These are phyloP conservation scores for Eulemur rubriventer DNA, from an alignment of 2,797 vertebrate genomes.

Conservation along the genomic window DNA sequence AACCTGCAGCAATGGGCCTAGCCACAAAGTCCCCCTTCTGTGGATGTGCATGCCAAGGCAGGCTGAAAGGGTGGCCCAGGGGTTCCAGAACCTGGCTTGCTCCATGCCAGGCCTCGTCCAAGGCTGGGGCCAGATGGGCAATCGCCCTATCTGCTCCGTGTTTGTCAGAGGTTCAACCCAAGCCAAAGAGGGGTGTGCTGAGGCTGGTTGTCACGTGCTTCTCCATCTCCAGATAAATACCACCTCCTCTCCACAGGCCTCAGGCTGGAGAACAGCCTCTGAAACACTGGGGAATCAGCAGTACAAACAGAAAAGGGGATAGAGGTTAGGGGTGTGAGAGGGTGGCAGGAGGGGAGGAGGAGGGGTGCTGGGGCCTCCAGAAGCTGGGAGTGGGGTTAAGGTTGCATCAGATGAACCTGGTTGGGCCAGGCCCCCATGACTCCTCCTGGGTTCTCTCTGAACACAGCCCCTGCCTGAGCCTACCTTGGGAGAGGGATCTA, in stretches of 20 bases:
- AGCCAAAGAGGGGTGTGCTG: background rate
- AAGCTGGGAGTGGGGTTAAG: background rate
- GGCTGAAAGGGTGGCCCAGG: background rate
- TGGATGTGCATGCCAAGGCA: background rate
- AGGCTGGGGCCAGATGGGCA: background rate
- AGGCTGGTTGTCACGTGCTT: background rate
- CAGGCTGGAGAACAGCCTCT: background rate
- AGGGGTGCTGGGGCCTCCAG: background rate
- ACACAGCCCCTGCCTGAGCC: background rate
- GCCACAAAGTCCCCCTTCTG: background rate
- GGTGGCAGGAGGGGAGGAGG: background rate
- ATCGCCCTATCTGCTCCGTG: background rate
- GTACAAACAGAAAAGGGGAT: constrained; percentile 14
- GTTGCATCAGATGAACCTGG: background rate
- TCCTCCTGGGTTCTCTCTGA: background rate
- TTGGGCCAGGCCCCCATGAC: background rate
- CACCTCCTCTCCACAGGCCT: background rate
- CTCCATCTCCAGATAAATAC: background rate
- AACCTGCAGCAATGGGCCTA: background rate
- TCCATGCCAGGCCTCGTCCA: background rate
- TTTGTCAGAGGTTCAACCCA: background rate
- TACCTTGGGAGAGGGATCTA: background rate
- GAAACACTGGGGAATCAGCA: background rate
- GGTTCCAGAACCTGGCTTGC: background rate
- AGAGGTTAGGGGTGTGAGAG: background rate